Percentiles rank a stretch among this genome's conserved stretches.
Evolutionary conservation across 2,888 invertebrate species (phyloP).

Genomic region (Clanis bilineata): DNA sequence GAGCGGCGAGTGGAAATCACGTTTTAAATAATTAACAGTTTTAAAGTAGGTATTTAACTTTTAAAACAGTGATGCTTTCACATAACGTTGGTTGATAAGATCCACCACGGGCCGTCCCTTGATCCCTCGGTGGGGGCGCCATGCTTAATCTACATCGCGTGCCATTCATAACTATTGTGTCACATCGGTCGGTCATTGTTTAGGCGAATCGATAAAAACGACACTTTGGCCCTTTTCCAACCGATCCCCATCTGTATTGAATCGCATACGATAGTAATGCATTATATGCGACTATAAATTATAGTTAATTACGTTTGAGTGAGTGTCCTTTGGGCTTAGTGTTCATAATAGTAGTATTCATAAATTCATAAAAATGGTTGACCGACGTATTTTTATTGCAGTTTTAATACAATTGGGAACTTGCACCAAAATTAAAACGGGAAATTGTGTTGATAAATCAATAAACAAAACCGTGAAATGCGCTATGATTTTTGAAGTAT

Average conservation of each 20-base stretch:
- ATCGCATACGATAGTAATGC: conserved; percentile 21
- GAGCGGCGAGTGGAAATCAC: too few species aligned
- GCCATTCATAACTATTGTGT: conserved; percentile 76
- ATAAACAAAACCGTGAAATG: too few species aligned
- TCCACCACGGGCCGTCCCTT: conserved; percentile 24
- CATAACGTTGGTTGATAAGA: conserved; percentile 30
- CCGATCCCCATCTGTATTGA: conserved; percentile 28
- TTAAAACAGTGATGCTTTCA: conserved; percentile 15
- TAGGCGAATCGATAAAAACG: conserved; percentile 72
- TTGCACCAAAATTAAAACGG: too few species aligned
- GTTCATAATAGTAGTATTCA: background rate
- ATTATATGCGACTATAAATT: background rate
- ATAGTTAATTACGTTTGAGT: background rate
- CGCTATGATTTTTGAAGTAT: too few species aligned
- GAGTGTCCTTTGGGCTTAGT: background rate
- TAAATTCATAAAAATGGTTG: background rate
- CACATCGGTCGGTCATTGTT: conserved; percentile 68
- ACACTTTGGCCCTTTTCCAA: conserved; percentile 73
- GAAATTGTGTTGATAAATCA: too few species aligned
- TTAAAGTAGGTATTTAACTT: background rate
- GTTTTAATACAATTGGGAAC: too few species aligned
- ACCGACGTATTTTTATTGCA: too few species aligned
- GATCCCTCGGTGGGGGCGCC: conserved; percentile 45
- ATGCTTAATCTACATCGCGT: conserved; percentile 79
- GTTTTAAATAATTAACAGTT: too few species aligned